Evolutionary conservation across 2,797 vertebrate genomes (phyloP).

Genomic region (Aphelocoma californica): DNA sequence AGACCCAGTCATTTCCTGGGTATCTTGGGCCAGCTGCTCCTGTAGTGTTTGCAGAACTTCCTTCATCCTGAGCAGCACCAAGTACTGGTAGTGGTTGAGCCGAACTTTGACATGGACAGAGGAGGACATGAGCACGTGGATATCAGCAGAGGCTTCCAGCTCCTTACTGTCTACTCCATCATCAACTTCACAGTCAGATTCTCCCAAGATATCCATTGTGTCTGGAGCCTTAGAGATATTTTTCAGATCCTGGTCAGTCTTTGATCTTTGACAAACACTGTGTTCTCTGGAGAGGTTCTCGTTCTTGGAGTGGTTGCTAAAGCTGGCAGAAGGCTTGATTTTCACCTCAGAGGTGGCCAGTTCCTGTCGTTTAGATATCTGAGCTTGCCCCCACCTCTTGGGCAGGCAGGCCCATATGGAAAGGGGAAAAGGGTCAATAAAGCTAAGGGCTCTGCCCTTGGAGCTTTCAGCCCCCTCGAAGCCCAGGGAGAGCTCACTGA

Average conservation of each 20-base stretch:
- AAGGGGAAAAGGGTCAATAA: slow-evolving; percentile 88
- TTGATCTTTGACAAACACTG: slow-evolving; percentile 68
- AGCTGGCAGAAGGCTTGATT: slow-evolving; percentile 75
- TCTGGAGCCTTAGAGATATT: slow-evolving; percentile 59
- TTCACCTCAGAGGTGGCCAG: slow-evolving; percentile 45
- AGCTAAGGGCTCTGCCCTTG: slow-evolving; percentile 83
- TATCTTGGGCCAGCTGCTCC: slow-evolving; percentile 83
- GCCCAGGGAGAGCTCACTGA: slow-evolving; percentile 81
- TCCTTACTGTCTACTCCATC: slow-evolving; percentile 35
- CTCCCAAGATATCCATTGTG: slow-evolving; percentile 38
- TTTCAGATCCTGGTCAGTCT: slow-evolving; percentile 72
- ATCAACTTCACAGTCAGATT: slow-evolving; percentile 14
- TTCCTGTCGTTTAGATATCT: slow-evolving; percentile 27
- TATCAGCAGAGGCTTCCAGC: slow-evolving; percentile 69
- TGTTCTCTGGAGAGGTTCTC: slow-evolving; percentile 51
- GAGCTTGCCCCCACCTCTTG: slow-evolving; percentile 68
- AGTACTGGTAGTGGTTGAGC: slow-evolving; percentile 95
- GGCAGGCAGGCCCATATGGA: slow-evolving; percentile 90
- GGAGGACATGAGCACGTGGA: slow-evolving; percentile 75
- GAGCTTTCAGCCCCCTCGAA: slow-evolving; percentile 90
- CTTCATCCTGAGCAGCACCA: slow-evolving; percentile 91
- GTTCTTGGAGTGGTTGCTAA: slow-evolving; percentile 53
- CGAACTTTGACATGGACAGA: slow-evolving; percentile 83
- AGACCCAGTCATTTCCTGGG: slow-evolving; percentile 72
- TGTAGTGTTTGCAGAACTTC: slow-evolving; percentile 86